Conservation (phyloP, 2,888 invertebrate species). For the Lasioglossum vierecki region DNA sequence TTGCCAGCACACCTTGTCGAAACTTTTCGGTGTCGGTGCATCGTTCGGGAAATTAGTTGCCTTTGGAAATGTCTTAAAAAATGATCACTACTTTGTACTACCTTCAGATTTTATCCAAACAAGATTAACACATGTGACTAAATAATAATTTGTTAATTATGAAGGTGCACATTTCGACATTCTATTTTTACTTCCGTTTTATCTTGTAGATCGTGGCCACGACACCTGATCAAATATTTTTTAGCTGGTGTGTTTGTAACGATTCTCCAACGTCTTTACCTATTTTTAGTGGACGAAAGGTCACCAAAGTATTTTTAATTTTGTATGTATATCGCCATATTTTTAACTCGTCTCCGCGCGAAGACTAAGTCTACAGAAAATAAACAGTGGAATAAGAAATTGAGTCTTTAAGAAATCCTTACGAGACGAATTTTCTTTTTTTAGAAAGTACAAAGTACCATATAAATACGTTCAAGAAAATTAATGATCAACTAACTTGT, state of each 20-base stretch:
- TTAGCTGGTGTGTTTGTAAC: background rate
- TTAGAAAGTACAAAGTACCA: background rate
- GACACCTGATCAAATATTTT: background rate
- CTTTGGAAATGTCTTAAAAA: too few relatives aligned
- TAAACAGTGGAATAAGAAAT: background rate
- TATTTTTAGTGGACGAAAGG: constrained; percentile 1
- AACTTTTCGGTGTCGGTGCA: background rate
- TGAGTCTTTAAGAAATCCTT: too few relatives aligned
- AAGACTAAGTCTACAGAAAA: background rate
- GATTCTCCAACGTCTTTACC: background rate
- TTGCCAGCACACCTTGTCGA: background rate
- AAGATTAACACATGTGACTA: too few relatives aligned
- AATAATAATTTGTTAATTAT: background rate
- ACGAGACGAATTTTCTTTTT: background rate
- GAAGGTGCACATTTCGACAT: background rate
- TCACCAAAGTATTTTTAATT: background rate
- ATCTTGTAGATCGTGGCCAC: background rate
- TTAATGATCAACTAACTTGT: background rate
- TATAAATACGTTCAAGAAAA: background rate
- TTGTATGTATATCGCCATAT: background rate
- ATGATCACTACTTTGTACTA: too few relatives aligned
- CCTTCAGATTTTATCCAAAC: too few relatives aligned
- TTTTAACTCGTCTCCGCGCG: background rate
- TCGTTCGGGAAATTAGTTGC: background rate
- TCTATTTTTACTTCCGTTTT: background rate